Percentiles rank a stretch among this genome's conserved stretches.
Evolutionary conservation across 2,113 vertebrate genomes (phyloP).

Genomic region (Vidua chalybeata): DNA sequence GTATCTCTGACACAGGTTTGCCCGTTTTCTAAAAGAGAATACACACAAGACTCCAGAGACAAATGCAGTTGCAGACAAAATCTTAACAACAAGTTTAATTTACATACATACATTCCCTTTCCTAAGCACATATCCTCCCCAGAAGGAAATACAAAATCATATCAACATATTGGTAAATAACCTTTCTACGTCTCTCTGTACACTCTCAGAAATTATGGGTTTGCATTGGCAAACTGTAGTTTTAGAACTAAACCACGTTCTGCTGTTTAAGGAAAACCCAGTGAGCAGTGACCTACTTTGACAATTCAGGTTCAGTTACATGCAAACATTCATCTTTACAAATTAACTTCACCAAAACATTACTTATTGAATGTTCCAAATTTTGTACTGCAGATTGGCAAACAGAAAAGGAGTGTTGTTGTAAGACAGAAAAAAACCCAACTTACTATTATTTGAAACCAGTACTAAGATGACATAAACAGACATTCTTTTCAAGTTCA

Average conservation of each 20-base stretch:
- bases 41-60: neutral
- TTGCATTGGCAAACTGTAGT: neutral
- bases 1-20: slow-evolving; percentile 85
- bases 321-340: neutral
- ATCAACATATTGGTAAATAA: neutral
- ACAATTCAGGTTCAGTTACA: neutral
- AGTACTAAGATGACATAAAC: slow-evolving; percentile 89
- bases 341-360: neutral
- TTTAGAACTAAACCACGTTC: neutral
- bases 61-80: neutral
- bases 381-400: neutral
- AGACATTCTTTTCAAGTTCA: slow-evolving; percentile 88
- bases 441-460: slow-evolving; percentile 94
- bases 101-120: neutral
- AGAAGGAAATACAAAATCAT: neutral
- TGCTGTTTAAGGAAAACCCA: neutral
- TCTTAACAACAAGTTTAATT: neutral
- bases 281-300: neutral
- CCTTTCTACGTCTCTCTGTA: neutral
- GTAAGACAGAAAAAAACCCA: neutral
- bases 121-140: neutral
- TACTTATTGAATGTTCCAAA: neutral
- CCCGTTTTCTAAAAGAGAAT: slow-evolving; percentile 79
- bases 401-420: neutral
- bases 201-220: neutral